Percentiles rank a stretch among this genome's conserved stretches.
Evolutionary conservation across 2,113 vertebrate genomes (phyloP).

Genomic region (Microcebus murinus): DNA sequence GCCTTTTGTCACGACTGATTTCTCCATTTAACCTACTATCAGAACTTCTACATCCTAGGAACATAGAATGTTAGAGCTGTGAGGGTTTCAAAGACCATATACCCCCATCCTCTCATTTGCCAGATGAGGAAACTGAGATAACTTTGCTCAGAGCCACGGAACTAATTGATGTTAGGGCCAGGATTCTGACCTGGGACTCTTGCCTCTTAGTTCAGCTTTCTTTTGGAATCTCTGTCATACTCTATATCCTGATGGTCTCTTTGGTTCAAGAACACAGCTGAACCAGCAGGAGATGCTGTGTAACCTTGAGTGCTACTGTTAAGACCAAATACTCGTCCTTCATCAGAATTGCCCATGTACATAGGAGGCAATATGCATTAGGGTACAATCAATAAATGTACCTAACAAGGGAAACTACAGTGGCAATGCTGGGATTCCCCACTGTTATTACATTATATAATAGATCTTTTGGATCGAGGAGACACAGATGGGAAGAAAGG

Average conservation of each 20-base stretch:
- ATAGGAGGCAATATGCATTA: background rate
- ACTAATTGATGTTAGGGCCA: too few relatives aligned
- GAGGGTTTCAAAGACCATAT: background rate
- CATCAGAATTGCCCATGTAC: background rate
- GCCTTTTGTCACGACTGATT: background rate
- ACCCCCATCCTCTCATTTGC: background rate
- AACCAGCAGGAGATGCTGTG: background rate
- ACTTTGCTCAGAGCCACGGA: background rate
- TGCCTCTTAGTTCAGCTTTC: background rate
- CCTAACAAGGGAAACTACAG: background rate
- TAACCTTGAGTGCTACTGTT: background rate
- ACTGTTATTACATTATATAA: background rate
- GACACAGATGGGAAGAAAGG: background rate
- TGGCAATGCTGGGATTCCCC: background rate
- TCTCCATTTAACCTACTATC: background rate
- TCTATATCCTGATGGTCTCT: background rate
- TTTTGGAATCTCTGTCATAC: background rate
- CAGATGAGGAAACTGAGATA: background rate
- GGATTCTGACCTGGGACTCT: background rate
- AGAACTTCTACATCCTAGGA: background rate
- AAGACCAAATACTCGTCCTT: rapidly evolving
- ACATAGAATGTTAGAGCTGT: background rate
- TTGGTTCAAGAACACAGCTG: background rate
- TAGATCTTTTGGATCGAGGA: background rate
- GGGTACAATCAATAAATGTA: background rate